These are phyloP conservation scores for Orycteropus afer DNA, from an alignment of 2,113 vertebrate genomes.

Conservation along the genomic window DNA sequence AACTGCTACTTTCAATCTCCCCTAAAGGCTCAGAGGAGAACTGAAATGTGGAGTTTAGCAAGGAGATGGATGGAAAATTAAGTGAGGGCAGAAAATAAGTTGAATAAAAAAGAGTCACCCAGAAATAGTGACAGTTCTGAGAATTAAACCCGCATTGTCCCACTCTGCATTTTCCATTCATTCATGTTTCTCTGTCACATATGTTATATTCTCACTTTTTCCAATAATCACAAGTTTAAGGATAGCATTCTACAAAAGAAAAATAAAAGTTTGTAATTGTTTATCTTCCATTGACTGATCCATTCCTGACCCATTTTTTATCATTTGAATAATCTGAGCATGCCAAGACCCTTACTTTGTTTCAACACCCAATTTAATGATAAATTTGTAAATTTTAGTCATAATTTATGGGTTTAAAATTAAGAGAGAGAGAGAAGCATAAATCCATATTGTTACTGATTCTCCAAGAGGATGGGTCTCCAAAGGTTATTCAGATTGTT, in stretches of 20 bases:
- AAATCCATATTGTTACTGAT: background rate
- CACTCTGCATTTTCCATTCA: background rate
- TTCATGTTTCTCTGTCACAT: background rate
- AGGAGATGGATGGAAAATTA: slow-evolving; percentile 63
- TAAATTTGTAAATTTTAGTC: background rate
- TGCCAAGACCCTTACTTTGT: background rate
- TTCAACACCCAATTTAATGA: background rate
- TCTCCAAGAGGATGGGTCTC: background rate
- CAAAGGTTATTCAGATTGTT: background rate
- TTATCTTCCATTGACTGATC: background rate
- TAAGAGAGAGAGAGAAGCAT: background rate
- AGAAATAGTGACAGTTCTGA: background rate
- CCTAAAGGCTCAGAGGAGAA: slow-evolving; percentile 58
- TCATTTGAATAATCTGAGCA: background rate
- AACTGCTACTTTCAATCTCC: slow-evolving; percentile 72
- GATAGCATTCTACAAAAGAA: background rate
- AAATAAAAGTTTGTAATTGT: background rate
- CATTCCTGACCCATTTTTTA: background rate
- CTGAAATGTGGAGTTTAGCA: slow-evolving; percentile 55
- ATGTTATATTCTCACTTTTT: background rate
- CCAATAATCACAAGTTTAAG: background rate
- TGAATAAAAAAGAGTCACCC: background rate
- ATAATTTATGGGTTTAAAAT: background rate
- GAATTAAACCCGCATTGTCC: background rate
- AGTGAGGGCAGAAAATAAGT: slow-evolving; percentile 46